Conservation (phyloP, 2,888 invertebrate species). For the Acanthosepion lycidas region DNA sequence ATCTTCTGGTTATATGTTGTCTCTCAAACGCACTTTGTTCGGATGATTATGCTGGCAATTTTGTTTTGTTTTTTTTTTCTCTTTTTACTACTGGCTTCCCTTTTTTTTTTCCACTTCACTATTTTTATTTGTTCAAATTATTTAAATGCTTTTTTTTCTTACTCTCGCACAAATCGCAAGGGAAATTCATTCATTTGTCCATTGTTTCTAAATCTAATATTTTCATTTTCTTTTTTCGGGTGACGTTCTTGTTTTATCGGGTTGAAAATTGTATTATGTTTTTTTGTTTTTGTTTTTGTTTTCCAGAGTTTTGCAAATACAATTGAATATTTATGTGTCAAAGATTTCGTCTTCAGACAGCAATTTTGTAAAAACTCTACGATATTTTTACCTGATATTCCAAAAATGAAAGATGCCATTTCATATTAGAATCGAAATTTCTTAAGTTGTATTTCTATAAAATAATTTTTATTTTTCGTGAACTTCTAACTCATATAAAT, state of each 20-base stretch:
- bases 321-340: background rate
- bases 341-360: background rate
- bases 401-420: background rate
- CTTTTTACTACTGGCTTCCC: background rate
- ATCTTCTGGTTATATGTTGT: background rate
- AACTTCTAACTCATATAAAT: too few relatives aligned
- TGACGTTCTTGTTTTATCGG: background rate
- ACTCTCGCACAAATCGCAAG: background rate
- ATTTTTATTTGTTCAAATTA: conserved; percentile 12
- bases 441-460: background rate
- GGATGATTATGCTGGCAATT: background rate
- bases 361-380: background rate
- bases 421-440: background rate
- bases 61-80: background rate
- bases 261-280: background rate
- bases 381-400: background rate
- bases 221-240: background rate
- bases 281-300: background rate
- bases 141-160: background rate
- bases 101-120: background rate
- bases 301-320: background rate
- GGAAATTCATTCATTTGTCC: background rate
- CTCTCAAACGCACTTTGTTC: background rate
- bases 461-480: too few relatives aligned
- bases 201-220: background rate